Evolutionary conservation across 2,797 vertebrate species (phyloP).

Genomic region (Lacerta bilineata): DNA sequence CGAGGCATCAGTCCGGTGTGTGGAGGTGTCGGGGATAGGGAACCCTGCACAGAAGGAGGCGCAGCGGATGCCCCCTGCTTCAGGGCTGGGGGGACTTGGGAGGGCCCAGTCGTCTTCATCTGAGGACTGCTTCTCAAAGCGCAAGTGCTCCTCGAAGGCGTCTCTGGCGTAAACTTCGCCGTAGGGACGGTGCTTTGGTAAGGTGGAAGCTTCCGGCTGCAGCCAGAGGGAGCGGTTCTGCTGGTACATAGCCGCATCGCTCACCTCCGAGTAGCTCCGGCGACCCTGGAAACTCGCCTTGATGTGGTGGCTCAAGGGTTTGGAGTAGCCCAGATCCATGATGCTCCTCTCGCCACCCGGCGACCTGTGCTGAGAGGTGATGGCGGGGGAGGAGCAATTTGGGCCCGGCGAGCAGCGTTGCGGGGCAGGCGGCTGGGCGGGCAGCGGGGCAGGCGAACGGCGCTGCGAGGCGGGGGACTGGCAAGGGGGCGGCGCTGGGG

Average conservation of each 20-base stretch:
- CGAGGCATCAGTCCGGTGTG: constrained; percentile 85
- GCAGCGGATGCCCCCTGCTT: constrained; percentile 86
- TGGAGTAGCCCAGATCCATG: constrained; percentile 88
- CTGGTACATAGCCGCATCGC: constrained; percentile 90
- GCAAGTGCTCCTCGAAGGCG: constrained; percentile 88
- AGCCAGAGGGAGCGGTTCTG: constrained; percentile 88
- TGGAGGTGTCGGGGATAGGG: constrained; percentile 86
- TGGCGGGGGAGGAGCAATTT: constrained; percentile 86
- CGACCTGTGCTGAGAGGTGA: constrained; percentile 85
- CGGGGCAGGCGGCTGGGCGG: constrained; percentile 83
- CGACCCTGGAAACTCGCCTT: constrained; percentile 96
- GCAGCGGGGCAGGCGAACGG: constrained; percentile 87
- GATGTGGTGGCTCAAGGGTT: constrained; percentile 91
- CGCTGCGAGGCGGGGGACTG: constrained; percentile 85
- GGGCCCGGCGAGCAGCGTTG: constrained; percentile 87
- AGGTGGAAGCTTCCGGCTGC: constrained; percentile 90
- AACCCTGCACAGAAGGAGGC: constrained; percentile 94
- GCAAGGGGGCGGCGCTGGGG: constrained; percentile 81
- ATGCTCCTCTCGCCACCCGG: constrained; percentile 83
- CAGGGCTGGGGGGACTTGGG: constrained; percentile 88
- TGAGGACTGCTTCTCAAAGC: constrained; percentile 93
- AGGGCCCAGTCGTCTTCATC: constrained; percentile 95
- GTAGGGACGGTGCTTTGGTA: constrained; percentile 93
- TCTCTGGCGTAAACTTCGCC: constrained; percentile 85
- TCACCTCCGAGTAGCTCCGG: constrained; percentile 95